phyloP scores from a whole-genome alignment of 1,140 invertebrate genomes.

The Palaemon carinicauda region DNA sequence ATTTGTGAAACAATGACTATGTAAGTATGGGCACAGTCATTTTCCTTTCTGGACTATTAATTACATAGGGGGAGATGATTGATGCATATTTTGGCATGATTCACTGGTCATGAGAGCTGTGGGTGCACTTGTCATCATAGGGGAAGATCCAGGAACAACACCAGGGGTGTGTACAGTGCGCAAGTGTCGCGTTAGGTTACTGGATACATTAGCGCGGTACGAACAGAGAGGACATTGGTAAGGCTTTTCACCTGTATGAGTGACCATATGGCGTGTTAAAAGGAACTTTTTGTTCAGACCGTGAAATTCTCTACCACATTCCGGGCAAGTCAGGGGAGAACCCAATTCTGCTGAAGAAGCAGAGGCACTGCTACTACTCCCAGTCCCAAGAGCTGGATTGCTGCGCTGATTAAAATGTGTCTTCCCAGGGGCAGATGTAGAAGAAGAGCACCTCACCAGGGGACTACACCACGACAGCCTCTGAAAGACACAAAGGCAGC shows the following conservation, averaged over 20 bases:
- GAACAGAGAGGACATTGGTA: slow-evolving; percentile 66
- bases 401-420: slow-evolving; percentile 5
- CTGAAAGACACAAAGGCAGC: slow-evolving; percentile 55
- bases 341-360: slow-evolving; percentile 30
- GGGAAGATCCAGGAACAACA: not conserved
- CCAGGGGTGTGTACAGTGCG: slow-evolving; percentile 40
- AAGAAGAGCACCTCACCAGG: slow-evolving; percentile 51
- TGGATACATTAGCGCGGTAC: slow-evolving; percentile 62
- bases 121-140: not conserved
- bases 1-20: too few species aligned
- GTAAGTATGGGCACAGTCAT: too few species aligned
- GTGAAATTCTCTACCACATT: slow-evolving; percentile 52
- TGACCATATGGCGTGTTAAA: slow-evolving; percentile 53
- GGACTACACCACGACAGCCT: slow-evolving; percentile 54
- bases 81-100: not conserved
- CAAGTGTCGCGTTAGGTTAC: slow-evolving; percentile 55
- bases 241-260: slow-evolving; percentile 65
- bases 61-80: not conserved
- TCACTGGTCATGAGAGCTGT: not conserved
- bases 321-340: slow-evolving; percentile 39
- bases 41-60: too few species aligned
- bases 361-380: slow-evolving; percentile 10
- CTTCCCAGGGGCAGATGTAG: slow-evolving; percentile 37
- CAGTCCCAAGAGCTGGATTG: slow-evolving; percentile 13
- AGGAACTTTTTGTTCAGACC: slow-evolving; percentile 58